Evolutionary conservation across 2,797 vertebrate genomes (phyloP).

Genomic region (Sebastes vulpes): DNA sequence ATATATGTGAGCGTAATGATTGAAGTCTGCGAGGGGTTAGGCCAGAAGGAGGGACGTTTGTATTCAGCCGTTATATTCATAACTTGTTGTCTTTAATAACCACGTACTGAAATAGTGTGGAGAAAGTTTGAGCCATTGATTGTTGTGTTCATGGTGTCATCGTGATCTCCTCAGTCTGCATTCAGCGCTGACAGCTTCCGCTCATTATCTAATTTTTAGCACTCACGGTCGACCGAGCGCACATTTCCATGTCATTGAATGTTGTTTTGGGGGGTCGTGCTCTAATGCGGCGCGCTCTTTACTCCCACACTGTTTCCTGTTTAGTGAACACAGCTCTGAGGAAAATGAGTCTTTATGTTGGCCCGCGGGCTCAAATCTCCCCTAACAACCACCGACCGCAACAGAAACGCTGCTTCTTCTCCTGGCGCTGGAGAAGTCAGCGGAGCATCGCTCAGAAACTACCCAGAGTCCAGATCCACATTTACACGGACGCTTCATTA

Average conservation of each 20-base stretch:
- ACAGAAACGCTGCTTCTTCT: conserved; percentile 9
- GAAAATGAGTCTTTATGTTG: conserved; percentile 22
- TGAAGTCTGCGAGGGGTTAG: neutral
- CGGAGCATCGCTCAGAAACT: conserved; percentile 21
- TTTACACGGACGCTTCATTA: conserved; percentile 49
- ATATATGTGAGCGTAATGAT: neutral
- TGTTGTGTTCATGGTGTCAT: neutral
- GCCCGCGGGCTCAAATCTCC: conserved; percentile 26
- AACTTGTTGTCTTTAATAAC: neutral
- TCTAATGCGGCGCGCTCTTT: conserved; percentile 7
- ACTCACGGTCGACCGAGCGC: conserved; percentile 26
- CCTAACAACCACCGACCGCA: conserved; percentile 16
- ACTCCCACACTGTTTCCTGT: conserved; percentile 60
- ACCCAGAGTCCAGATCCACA: neutral
- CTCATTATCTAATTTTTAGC: conserved; percentile 57
- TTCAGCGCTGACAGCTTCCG: conserved; percentile 17
- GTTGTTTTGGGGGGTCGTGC: conserved; percentile 11
- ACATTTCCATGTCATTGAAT: conserved; percentile 55
- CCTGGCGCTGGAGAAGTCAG: conserved; percentile 20
- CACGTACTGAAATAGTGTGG: neutral
- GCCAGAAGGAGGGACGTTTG: neutral
- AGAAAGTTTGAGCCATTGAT: conserved; percentile 8
- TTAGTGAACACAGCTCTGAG: conserved; percentile 55
- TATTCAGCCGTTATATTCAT: neutral
- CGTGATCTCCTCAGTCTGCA: conserved; percentile 1